A percentile compares a stretch with the other conserved stretches of the same genome.
Conservation (phyloP, 2,113 vertebrate genomes). For the Indri indri region DNA sequence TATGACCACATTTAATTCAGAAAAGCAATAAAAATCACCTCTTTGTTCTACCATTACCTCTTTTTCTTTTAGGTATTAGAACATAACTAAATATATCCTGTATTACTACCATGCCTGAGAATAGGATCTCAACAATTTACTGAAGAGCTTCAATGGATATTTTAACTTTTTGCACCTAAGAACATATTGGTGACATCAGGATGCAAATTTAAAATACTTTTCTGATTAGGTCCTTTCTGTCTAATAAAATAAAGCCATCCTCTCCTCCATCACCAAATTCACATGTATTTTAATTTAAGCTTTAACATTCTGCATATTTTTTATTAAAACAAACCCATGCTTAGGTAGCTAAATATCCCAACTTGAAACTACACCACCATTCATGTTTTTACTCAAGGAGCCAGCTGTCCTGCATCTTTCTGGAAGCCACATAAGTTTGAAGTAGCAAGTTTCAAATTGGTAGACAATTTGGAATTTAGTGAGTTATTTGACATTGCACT, state of each 20-base stretch:
- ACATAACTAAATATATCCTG: neutral
- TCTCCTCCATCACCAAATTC: neutral
- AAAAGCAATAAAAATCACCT: conserved; percentile 48
- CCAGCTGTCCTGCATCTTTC: neutral
- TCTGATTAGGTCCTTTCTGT: neutral
- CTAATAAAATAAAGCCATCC: conserved; percentile 17
- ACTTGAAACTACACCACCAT: neutral
- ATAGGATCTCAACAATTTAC: neutral
- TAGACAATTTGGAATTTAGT: conserved; percentile 24
- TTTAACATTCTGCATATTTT: neutral
- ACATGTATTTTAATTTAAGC: neutral
- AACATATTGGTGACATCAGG: neutral
- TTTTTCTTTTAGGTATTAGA: conserved; percentile 24
- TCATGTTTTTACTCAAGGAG: conserved; percentile 2
- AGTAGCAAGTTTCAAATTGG: neutral
- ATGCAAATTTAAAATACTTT: conserved; percentile 4
- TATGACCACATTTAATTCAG: conserved; percentile 23
- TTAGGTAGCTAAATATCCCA: neutral
- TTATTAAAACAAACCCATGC: neutral
- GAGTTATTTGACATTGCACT: neutral
- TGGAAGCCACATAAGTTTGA: conserved; percentile 2
- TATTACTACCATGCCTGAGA: neutral
- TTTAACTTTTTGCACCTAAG: neutral
- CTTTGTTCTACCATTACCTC: neutral
- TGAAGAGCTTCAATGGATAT: neutral